Percentiles rank a stretch among this genome's conserved stretches.
Evolutionary conservation across 2,113 vertebrate genomes (phyloP).

Genomic region (Lanius ludovicianus): DNA sequence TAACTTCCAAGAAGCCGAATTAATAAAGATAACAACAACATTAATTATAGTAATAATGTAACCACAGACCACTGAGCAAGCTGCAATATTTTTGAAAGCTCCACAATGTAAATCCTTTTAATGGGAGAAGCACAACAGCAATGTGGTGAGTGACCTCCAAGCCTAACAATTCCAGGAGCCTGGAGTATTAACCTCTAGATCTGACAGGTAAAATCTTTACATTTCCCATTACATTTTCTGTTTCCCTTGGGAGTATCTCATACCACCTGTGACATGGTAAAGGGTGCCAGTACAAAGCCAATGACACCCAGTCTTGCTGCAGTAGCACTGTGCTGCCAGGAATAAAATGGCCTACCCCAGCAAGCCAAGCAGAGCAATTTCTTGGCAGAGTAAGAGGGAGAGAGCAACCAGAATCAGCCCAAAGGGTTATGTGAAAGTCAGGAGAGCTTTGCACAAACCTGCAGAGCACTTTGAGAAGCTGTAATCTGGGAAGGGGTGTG

Average conservation of each 20-base stretch:
- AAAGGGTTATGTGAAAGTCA: background rate
- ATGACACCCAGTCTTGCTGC: background rate
- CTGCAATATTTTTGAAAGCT: background rate
- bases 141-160: background rate
- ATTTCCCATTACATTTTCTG: background rate
- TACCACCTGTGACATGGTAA: background rate
- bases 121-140: background rate
- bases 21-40: background rate
- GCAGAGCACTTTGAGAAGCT: background rate
- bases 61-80: background rate
- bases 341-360: background rate
- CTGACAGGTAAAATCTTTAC: background rate
- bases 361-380: background rate
- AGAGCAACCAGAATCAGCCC: background rate
- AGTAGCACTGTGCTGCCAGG: background rate
- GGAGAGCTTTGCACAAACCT: background rate
- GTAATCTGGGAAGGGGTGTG: background rate
- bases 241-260: background rate
- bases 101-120: background rate
- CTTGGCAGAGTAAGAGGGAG: background rate
- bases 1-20: background rate
- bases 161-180: background rate
- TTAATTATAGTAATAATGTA: background rate
- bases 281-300: background rate
- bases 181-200: background rate